These are phyloP conservation scores for Chaetophractus vellerosus DNA, from an alignment of 2,797 vertebrate species.

Conservation along the genomic window DNA sequence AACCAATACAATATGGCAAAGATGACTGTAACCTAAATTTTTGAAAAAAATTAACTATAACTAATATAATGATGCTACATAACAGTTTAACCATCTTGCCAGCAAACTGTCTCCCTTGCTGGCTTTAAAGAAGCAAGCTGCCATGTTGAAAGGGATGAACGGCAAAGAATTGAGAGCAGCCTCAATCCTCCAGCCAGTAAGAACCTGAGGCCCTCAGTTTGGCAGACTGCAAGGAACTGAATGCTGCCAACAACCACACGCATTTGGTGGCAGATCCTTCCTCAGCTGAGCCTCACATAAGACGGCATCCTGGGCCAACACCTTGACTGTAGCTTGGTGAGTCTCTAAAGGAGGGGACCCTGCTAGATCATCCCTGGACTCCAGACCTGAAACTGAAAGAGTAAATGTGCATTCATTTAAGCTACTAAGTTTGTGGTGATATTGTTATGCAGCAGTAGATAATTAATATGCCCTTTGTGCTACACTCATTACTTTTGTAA, in stretches of 20 bases:
- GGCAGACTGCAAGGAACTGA: not conserved
- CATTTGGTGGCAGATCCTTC: conserved; percentile 6
- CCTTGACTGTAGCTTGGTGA: not conserved
- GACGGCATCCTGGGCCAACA: not conserved
- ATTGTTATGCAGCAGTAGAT: not conserved
- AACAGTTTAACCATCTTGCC: conserved; percentile 4
- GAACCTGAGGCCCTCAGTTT: not conserved
- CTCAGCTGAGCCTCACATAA: not conserved
- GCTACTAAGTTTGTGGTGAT: not conserved
- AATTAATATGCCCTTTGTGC: conserved; percentile 11
- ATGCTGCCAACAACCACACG: not conserved
- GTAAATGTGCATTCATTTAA: conserved; percentile 26
- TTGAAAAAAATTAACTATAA: not conserved
- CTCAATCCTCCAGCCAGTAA: not conserved
- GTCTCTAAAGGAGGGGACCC: not conserved
- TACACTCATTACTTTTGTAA: not conserved
- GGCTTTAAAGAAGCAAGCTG: not conserved
- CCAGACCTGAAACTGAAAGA: conserved; percentile 9
- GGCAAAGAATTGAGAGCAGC: not conserved
- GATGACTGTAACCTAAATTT: not conserved
- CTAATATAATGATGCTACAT: conserved; percentile 14
- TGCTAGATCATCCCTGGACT: not conserved
- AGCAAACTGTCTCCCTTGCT: not conserved
- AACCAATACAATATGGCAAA: not conserved
- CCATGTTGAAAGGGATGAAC: not conserved